phyloP scores from a whole-genome alignment of 2,888 invertebrate genomes.

The Ennomos quercinarius region DNA sequence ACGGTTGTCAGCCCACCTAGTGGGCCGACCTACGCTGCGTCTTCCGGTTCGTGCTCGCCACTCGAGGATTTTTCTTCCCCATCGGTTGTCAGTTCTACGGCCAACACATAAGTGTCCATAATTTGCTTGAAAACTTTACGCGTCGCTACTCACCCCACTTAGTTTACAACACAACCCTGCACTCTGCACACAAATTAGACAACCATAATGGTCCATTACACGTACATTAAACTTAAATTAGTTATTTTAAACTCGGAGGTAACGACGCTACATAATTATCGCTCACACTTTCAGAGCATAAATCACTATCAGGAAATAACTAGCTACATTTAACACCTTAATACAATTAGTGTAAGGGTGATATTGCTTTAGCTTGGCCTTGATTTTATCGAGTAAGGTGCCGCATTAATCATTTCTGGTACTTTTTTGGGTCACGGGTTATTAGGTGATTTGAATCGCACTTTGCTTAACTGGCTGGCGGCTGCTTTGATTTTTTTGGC shows the following conservation, averaged over 20 bases:
- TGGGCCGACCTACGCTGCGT: no score
- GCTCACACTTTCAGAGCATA: conserved; percentile 36
- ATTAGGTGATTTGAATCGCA: conserved; percentile 42
- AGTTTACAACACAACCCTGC: conserved; percentile 20
- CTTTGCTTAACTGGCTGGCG: conserved; percentile 35
- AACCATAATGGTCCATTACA: conserved; percentile 34
- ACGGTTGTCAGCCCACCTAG: no score
- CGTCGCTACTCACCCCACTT: neutral
- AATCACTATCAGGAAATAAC: conserved; percentile 36
- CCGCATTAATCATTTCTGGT: conserved; percentile 41
- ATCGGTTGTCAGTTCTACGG: no score
- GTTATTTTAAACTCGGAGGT: conserved; percentile 32
- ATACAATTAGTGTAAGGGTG: conserved; percentile 22
- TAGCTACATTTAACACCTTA: conserved; percentile 31
- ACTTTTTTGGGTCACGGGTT: conserved; percentile 42
- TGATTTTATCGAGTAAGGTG: conserved; percentile 37
- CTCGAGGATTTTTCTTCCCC: no score
- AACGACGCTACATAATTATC: conserved; percentile 37
- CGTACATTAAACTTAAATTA: conserved; percentile 34
- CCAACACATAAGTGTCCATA: no score
- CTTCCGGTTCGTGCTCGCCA: no score
- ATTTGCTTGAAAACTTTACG: neutral
- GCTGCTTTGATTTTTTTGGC: conserved; percentile 6
- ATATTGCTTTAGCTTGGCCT: conserved; percentile 25
- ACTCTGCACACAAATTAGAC: conserved; percentile 27